Evolutionary conservation across 2,113 vertebrate genomes (phyloP), one percentile per base, ranked within the genome.

Genomic region (Leiothrix lutea): DNA sequence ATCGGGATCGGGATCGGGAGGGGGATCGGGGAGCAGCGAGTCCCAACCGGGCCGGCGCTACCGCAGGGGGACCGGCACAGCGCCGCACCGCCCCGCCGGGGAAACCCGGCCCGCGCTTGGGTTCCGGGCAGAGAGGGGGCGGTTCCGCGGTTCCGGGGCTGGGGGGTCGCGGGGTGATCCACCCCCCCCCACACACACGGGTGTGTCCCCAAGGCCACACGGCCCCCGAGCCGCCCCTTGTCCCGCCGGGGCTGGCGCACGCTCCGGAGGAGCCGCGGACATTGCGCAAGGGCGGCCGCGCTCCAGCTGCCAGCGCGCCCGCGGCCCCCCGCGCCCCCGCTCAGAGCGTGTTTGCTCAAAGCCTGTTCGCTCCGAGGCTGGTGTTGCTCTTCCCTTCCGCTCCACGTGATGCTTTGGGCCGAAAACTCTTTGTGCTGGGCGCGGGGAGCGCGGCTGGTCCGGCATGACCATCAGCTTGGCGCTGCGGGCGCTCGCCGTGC

Each of bases 161-260:
- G 28, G 6, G 33, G 56, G 54, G 16, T 22, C 7, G 22, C 12
- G 33, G 36, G 18, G 33, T 13, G 54, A 38, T 9, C 24, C 22
- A 8, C 4, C 2, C 3, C 16, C 8, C 1, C n/a, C n/a, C n/a
- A n/a, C n/a, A n/a, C 8, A 5, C 29, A 11, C 42, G 25, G 53
- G 3, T 6, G 44, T 36, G 44, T 58, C 83, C 72, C 17, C 62
- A 28, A 3, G 45, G 62, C 54, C 72, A 44, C 72, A 33, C 1
- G 36, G 62, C 36, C 36, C 29, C 50, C 61, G 83, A 60, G 64
- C 84, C 45, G 53, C 33, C 83, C 53, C 72, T 44, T 5, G 53
- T 31, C 62, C 45, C 36, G 36, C 31, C 21, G 44, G 35, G 31
- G 71, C 83, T 26, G 83, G 31, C 45, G 38, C 36, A 5, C 21